phyloP scores from a whole-genome alignment of 2,113 vertebrate genomes.

The Galemys pyrenaicus region DNA sequence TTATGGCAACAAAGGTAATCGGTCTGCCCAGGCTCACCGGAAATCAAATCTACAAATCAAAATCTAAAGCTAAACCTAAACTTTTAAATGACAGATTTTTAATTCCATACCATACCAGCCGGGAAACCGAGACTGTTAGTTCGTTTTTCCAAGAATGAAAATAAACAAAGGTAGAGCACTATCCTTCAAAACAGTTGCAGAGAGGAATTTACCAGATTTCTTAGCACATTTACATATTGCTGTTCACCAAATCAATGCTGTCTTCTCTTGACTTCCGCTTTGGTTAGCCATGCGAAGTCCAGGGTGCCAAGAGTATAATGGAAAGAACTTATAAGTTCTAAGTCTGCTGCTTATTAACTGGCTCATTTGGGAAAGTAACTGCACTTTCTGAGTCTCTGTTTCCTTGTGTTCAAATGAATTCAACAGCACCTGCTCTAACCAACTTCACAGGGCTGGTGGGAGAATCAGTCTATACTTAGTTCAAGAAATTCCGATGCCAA shows the following conservation, averaged over 20 bases:
- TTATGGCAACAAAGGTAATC: not conserved
- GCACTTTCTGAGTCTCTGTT: not conserved
- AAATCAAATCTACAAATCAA: not conserved
- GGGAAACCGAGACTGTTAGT: not conserved
- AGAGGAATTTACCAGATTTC: not conserved
- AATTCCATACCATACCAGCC: not conserved
- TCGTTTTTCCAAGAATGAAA: not conserved
- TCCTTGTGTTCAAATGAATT: conserved; percentile 30
- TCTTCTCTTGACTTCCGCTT: not conserved
- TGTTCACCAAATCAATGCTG: not conserved
- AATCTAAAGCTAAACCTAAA: not conserved
- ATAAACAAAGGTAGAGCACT: not conserved
- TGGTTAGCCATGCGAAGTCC: not conserved
- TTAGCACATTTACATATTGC: not conserved
- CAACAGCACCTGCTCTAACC: not conserved
- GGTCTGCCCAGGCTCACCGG: not conserved
- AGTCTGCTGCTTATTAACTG: not conserved
- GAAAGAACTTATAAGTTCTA: not conserved
- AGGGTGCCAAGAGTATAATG: accelerated
- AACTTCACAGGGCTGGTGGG: not conserved
- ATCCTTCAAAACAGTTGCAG: not conserved
- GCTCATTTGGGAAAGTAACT: not conserved
- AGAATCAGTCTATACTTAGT: not conserved
- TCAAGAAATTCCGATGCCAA: not conserved
- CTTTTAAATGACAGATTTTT: not conserved